Base-by-base conservation (phyloP, 2,888 invertebrate species). In the Macroteleia sp. region DNA sequence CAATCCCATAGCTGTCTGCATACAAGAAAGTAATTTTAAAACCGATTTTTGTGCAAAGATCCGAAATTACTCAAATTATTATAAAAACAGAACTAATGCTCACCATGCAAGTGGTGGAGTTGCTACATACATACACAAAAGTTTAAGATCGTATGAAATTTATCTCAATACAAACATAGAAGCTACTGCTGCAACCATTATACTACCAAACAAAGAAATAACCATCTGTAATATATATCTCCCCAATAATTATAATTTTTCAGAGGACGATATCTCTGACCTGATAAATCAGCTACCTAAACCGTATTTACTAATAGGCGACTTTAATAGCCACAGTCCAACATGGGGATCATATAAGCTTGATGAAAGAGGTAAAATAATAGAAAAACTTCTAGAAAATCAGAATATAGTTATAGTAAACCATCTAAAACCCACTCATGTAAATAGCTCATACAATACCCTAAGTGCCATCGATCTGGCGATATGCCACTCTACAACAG, bases 301-400 rank as follows among this genome's bases (percentile, higher is more conserved):
- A 69, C 64, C 57, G 8, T 76, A 74, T 5, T 50, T 86, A 1
- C n/a, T 84, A 1, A 1, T 80, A 0, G 83, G 83, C 3, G 76
- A 79, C 10, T 81, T 85, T n/a, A 85, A 83, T 19, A 57, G 64
- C 14, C 80, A 83, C 16, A 78, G 73, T 9, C 32, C 17, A 0
- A 10, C 61, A 0, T 82, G 81, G 77, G 81, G 79, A 16, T 84
- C 79, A 0, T 9, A 41, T 3, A 64, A 75, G 34, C 46, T 28
- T 2, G 80, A 83, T 39, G 22, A 14, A 3, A 77, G 82, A 78
- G 82, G 82, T 1, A 80, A 71, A 70, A 73, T 48, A 28, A 44
- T 85, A 5, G 80, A 82, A 57, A 1, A 54, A 22, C 3, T 39
- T 1, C 10, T 54, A 12, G 12, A 54, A 22, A 9, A 36, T 4